A percentile compares a stretch with the other conserved stretches of the same genome.
These are phyloP conservation scores for Myiagra hebetior DNA, from an alignment of 2,113 vertebrate species.

Conservation along the genomic window DNA sequence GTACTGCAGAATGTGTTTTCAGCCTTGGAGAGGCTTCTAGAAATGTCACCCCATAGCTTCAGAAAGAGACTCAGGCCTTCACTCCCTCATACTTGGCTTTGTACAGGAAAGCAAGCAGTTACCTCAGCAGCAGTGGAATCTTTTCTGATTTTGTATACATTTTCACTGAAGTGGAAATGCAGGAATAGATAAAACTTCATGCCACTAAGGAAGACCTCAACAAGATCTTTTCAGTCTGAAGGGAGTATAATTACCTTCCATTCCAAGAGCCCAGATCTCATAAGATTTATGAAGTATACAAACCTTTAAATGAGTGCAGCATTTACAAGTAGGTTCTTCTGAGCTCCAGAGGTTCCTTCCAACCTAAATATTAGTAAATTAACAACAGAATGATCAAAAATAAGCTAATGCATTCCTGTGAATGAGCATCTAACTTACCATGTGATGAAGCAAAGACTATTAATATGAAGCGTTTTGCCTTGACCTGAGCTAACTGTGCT, in stretches of 20 bases:
- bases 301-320: not conserved
- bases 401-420: not conserved
- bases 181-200: not conserved
- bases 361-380: not conserved
- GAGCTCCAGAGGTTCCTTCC: not conserved
- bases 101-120: not conserved
- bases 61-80: not conserved
- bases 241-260: not conserved
- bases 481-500: not conserved
- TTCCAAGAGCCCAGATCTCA: not conserved
- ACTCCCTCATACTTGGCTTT: not conserved
- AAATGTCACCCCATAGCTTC: accelerated
- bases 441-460: not conserved
- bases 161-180: not conserved
- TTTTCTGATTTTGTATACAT: not conserved
- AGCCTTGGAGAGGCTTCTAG: not conserved
- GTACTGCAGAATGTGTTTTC: not conserved
- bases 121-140: not conserved
- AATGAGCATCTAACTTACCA: not conserved
- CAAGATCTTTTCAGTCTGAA: not conserved
- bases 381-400: not conserved
- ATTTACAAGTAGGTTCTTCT: not conserved
- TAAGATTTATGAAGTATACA: not conserved
- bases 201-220: not conserved
- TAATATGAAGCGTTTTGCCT: not conserved